Conservation (phyloP, 1,140 invertebrate genomes). For the Lepidurus packardi region DNA sequence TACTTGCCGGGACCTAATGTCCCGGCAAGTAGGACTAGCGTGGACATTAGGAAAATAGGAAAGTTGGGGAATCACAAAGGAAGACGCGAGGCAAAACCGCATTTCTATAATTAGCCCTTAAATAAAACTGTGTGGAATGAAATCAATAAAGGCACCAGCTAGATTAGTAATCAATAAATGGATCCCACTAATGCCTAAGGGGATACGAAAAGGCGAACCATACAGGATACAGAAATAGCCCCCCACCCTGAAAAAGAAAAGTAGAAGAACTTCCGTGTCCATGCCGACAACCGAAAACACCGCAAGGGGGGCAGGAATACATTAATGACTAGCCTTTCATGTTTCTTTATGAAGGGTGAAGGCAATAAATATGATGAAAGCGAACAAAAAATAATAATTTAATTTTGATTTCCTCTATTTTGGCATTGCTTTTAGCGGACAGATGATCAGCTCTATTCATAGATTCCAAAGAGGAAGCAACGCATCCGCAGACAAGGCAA, state of each 20-base stretch:
- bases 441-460: not conserved
- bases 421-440: not conserved
- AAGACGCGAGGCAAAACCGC: too few relatives aligned
- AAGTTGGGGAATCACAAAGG: too few relatives aligned
- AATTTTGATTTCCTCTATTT: not conserved
- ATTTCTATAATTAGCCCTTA: not conserved
- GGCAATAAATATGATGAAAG: not conserved
- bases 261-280: not conserved
- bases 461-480: not conserved
- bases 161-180: not conserved
- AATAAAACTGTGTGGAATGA: not conserved
- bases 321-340: not conserved
- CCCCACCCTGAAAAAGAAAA: too few relatives aligned
- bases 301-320: not conserved
- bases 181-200: not conserved
- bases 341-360: not conserved
- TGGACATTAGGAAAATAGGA: too few relatives aligned
- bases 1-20: too few relatives aligned
- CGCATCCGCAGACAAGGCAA: too few relatives aligned
- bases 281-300: not conserved
- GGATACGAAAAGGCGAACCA: not conserved
- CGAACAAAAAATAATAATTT: not conserved
- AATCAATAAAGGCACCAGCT: not conserved
- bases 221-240: too few relatives aligned
- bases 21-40: too few relatives aligned